Conservation (phyloP, 2,797 vertebrate species). For the Mus caroli region DNA sequence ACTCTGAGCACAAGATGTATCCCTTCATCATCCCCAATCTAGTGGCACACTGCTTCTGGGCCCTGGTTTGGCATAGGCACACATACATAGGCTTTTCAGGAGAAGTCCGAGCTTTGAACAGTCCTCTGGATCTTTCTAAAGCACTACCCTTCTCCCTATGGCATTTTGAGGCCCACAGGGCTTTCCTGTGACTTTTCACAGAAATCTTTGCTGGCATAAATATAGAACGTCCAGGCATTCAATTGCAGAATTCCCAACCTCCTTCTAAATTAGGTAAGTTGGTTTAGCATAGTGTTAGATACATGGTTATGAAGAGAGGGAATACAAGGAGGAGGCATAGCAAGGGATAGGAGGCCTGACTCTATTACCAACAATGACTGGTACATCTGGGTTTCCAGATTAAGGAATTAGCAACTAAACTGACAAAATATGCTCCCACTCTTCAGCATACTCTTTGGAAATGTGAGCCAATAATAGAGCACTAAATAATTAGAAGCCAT, state of each 20-base stretch:
- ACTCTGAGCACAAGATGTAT: not conserved
- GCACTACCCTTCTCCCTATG: slow-evolving; percentile 42
- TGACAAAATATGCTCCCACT: slow-evolving; percentile 66
- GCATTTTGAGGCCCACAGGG: slow-evolving; percentile 61
- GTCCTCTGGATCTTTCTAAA: slow-evolving; percentile 67
- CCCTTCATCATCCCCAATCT: slow-evolving; percentile 39
- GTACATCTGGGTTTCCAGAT: slow-evolving; percentile 62
- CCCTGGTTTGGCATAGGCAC: not conserved
- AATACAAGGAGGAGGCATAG: slow-evolving; percentile 73
- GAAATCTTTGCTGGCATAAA: slow-evolving; percentile 83
- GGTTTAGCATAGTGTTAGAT: slow-evolving; percentile 81
- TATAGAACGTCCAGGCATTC: slow-evolving; percentile 82
- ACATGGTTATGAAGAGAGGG: slow-evolving; percentile 70
- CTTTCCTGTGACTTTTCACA: slow-evolving; percentile 82
- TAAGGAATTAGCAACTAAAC: slow-evolving; percentile 69
- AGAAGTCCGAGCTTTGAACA: not conserved
- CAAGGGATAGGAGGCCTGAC: slow-evolving; percentile 53
- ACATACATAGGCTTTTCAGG: not conserved
- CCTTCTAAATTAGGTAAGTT: slow-evolving; percentile 83
- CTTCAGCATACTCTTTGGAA: slow-evolving; percentile 81
- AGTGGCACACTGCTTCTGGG: not conserved
- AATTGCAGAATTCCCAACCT: slow-evolving; percentile 84
- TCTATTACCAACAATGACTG: slow-evolving; percentile 75
- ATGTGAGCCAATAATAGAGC: slow-evolving; percentile 76
- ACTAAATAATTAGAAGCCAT: slow-evolving; percentile 65